A percentile compares a stretch with the other conserved stretches of the same genome.
phyloP scores from a whole-genome alignment of 2,113 vertebrate genomes.

The Podarcis cretensis region DNA sequence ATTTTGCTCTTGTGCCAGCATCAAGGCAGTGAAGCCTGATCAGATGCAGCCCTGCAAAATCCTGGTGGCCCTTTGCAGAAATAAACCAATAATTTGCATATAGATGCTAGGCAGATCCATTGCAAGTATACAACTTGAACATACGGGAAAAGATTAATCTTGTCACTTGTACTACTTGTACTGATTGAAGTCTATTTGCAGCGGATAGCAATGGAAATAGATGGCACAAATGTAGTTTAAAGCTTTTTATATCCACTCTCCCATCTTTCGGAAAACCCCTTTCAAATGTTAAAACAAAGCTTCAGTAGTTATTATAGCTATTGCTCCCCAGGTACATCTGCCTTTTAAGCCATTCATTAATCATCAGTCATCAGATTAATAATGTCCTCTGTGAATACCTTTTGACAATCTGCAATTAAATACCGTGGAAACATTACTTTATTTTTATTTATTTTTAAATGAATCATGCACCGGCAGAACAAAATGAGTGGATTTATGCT shows the following conservation, averaged over 20 bases:
- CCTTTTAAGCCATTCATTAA: conserved; percentile 33
- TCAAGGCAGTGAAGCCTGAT: neutral
- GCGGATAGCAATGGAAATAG: conserved; percentile 41
- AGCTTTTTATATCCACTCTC: conserved; percentile 31
- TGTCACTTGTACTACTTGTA: conserved; percentile 45
- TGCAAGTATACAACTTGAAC: neutral
- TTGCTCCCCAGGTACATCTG: conserved; percentile 7
- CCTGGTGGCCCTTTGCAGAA: neutral
- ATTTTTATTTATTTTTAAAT: conserved; percentile 28
- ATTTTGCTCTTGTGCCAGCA: neutral
- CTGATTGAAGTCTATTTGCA: conserved; percentile 52
- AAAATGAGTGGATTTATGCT: conserved; percentile 66
- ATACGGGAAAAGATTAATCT: conserved; percentile 28
- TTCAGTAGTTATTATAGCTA: conserved; percentile 45
- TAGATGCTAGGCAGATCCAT: neutral
- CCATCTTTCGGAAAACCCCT: conserved; percentile 27
- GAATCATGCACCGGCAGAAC: conserved; percentile 65
- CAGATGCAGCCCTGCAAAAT: neutral
- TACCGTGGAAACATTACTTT: conserved; percentile 51
- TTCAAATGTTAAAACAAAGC: conserved; percentile 54
- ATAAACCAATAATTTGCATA: neutral
- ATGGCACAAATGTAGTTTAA: conserved; percentile 57
- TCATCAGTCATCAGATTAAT: conserved; percentile 29
- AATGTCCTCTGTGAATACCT: conserved; percentile 45
- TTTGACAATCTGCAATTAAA: conserved; percentile 50